phyloP scores from a whole-genome alignment of 1,140 invertebrate species.

The Drosophila punjabiensis region DNA sequence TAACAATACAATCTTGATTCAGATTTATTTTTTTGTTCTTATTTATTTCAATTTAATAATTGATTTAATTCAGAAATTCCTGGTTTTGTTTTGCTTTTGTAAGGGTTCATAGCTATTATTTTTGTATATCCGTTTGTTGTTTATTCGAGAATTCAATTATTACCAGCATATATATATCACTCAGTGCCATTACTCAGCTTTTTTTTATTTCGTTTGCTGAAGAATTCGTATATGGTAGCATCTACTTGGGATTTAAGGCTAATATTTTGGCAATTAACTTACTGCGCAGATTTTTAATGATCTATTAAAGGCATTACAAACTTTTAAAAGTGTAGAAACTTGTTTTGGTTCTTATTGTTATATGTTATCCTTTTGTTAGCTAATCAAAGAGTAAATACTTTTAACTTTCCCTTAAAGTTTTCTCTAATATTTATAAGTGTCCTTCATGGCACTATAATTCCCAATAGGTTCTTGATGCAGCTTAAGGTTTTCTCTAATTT shows the following conservation, averaged over 20 bases:
- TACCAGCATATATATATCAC: neutral
- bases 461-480: too few relatives aligned
- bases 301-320: too few relatives aligned
- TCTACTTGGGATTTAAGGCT: neutral
- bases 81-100: neutral
- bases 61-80: constrained; percentile 3
- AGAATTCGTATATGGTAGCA: neutral
- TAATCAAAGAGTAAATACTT: too few relatives aligned
- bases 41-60: constrained; percentile 1
- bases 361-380: too few relatives aligned
- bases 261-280: neutral
- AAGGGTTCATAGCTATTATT: neutral
- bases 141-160: neutral
- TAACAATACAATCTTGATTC: constrained; percentile 5
- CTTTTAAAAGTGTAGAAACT: neutral
- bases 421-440: too few relatives aligned
- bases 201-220: neutral
- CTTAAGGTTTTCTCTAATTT: too few relatives aligned
- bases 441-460: too few relatives aligned
- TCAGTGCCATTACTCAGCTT: neutral
- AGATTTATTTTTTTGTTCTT: neutral
- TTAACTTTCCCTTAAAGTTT: too few relatives aligned
- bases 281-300: neutral
- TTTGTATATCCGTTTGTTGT: constrained; percentile 5
- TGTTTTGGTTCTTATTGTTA: too few relatives aligned